Evolutionary conservation across 92 coral and sea anemone species (phyloP), one percentile per base, ranked within the genome.

Genomic region (Zoanthus sociatus): DNA sequence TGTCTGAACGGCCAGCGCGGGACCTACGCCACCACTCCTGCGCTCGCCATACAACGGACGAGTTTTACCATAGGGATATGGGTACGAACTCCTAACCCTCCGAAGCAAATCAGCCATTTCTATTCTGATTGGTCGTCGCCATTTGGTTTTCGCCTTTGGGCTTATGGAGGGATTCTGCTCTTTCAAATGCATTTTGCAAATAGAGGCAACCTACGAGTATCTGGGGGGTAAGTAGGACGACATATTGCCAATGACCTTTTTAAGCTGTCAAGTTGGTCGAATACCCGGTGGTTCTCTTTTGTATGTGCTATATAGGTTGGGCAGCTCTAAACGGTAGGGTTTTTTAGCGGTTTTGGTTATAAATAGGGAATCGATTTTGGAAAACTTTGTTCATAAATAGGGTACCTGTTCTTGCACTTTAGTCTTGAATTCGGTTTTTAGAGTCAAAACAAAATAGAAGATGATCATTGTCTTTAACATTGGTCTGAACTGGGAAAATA

Each of bases 61-160:
- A 78, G 83, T 21, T 58, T 78, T 21, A 78, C 72, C 54, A 60
- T 78, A 7, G 83, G 69, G 30, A 53, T 69, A 2, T 78, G 83
- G 83, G 83, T 17, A 63, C 83, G 83, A 78, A 21, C 60, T 16
- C 72, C 83, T 9, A 60, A 13, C 8, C 72, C 83, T 60, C 83
- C 53, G 1, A 78, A 78, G 14, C 71, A 78, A 42, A 78, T 78
- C 37, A 78, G 83, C 53, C 83, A 78, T 9, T 55, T 78, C 15
- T 78, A 78, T 50, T 78, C 83, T 44, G 83, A 78, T 31, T 78
- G 83, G 83, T 78, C 72, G 7, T 37, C 83, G 8, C 83, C 83
- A 7, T 78, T 58, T 60, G 83, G 72, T 4, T 78, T 78, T 44
- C 83, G 83, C 8, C 72, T 78, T 78, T 78, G 83, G 83, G 63